Evolutionary conservation across 1,140 invertebrate genomes (phyloP).

Genomic region (Formica exsecta): DNA sequence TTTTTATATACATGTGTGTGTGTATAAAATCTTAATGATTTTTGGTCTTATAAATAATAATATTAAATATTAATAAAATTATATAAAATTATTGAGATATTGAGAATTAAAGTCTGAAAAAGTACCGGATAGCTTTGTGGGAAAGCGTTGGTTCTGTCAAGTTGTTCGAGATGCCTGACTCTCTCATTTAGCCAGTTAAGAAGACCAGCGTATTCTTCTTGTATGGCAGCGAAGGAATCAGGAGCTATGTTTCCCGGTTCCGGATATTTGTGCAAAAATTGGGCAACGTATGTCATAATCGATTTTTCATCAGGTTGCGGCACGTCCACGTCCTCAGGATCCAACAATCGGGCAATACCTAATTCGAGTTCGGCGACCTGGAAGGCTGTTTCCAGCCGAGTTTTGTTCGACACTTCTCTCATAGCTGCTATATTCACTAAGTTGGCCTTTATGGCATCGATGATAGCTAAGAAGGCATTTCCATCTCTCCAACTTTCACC

Average conservation of each 20-base stretch:
- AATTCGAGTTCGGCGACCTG: conserved; percentile 96
- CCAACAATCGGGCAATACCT: conserved; percentile 96
- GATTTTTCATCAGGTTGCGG: conserved; percentile 99
- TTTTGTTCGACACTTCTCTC: conserved; percentile 91
- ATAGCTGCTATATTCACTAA: conserved; percentile 95
- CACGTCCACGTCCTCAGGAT: conserved; percentile 99
- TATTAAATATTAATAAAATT: background rate
- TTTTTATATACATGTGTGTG: too few relatives aligned
- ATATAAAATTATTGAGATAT: background rate
- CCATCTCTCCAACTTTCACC: conserved; percentile 99
- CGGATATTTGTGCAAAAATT: conserved; percentile 98
- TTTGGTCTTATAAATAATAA: background rate
- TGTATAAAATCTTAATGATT: conserved; percentile 20
- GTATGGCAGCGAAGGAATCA: conserved; percentile 91
- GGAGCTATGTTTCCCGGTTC: conserved; percentile 91
- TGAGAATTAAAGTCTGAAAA: background rate
- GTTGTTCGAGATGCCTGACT: conserved; percentile 90
- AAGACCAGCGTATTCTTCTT: conserved; percentile 93
- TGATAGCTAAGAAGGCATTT: conserved; percentile 97
- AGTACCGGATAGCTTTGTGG: conserved; percentile 86
- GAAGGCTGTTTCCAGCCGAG: conserved; percentile 97
- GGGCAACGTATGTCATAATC: conserved; percentile 99
- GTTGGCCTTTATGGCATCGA: conserved; percentile 97
- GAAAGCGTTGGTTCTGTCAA: conserved; percentile 84
- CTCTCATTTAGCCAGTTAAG: conserved; percentile 93